These are phyloP conservation scores for Patiria miniata DNA, from an alignment of 35 echinoderm and acorn worm species.

Conservation along the genomic window DNA sequence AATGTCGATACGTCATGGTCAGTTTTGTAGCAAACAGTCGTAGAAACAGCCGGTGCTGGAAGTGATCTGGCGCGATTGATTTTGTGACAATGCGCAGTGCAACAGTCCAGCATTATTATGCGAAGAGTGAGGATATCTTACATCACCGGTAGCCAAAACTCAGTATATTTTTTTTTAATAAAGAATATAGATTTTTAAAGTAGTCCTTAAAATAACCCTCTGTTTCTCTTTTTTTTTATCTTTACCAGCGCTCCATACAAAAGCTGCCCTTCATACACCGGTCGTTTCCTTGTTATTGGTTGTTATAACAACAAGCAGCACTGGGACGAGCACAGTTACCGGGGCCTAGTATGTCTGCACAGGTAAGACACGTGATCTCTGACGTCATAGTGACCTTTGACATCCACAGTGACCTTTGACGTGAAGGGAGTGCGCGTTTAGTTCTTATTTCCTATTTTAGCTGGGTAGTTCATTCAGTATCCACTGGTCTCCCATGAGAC, in stretches of 20 bases:
- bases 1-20: too few relatives aligned
- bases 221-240: not conserved
- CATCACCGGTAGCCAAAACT: too few relatives aligned
- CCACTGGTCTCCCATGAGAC: not conserved
- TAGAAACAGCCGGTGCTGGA: too few relatives aligned
- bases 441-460: not conserved
- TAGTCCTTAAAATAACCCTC: too few relatives aligned
- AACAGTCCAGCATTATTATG: too few relatives aligned
- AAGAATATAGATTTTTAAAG: too few relatives aligned
- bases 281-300: not conserved
- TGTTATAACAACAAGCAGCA: not conserved
- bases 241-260: not conserved
- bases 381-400: not conserved
- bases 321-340: slow-evolving; percentile 26
- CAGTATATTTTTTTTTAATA: too few relatives aligned
- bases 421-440: not conserved
- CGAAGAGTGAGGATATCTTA: too few relatives aligned
- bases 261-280: not conserved
- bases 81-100: too few relatives aligned
- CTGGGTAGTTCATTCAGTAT: not conserved
- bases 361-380: not conserved
- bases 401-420: not conserved
- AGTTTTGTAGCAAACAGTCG: too few relatives aligned
- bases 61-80: too few relatives aligned
- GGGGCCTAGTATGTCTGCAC: not conserved